Evolutionary conservation across 1,140 invertebrate genomes (phyloP), one percentile per base, ranked within the genome.

Genomic region (Amyelois transitella): DNA sequence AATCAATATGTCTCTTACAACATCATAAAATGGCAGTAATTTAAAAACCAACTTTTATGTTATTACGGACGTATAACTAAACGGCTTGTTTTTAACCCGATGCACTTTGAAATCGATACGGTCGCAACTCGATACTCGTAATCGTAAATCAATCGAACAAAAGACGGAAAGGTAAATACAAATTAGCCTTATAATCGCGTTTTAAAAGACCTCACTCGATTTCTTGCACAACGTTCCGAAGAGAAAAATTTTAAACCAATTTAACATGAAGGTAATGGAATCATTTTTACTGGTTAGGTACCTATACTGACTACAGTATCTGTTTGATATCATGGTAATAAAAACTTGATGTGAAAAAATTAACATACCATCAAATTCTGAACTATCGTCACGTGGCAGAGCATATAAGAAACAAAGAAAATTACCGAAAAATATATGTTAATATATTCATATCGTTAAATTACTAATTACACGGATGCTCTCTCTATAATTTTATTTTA

Each of bases 61-160:
- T 53, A 56, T 56, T 61, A 53, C 53, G 25, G 24, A 20, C 43
- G 24, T 18, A 56, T 56, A 61, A 56, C 25, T 53, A 55, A 61
- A 61, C 55, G 28, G 21, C 25, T 24, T 61, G 25, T 55, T 61
- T 53, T 48, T 14, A 60, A 67, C 62, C 51, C 69, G 71, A 68
- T 66, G 38, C 54, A 56, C 55, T 58, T 53, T 43, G 60, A 64
- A 72, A 63, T 62, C 69, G 71, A 69, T 65, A 68, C 61, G 58
- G 53, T 56, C 51, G 58, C 64, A 69, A 75, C 58, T 68, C 64
- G 69, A 72, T 69, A 69, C 66, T 58, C 51, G 63, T 68, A 62
- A 66, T 70, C 79, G 68, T 82, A 82, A 82, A 82, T 80, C 77
- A 77, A 24, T 53, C 21, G 75, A 82, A 82, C 79, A 82, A 82